Conservation (phyloP, 1,140 invertebrate genomes). For the Danaus plexippus region DNA sequence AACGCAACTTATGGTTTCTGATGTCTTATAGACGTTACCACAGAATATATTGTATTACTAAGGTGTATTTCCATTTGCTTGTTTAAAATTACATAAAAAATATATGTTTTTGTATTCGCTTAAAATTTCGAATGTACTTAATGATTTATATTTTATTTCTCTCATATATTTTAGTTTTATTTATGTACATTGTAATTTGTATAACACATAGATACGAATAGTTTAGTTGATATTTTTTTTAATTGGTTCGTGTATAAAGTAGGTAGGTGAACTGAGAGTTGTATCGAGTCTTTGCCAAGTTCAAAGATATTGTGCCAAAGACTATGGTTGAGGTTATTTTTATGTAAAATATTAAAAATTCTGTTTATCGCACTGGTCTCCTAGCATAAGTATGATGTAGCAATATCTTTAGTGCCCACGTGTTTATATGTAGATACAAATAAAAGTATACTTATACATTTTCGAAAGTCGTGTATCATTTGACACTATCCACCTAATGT, state of each 20-base stretch:
- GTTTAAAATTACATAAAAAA: too few species aligned
- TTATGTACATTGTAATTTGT: too few species aligned
- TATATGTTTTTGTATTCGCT: too few species aligned
- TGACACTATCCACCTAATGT: neutral
- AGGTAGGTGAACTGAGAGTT: constrained; percentile 46
- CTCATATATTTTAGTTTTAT: too few species aligned
- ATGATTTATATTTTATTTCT: too few species aligned
- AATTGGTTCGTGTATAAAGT: constrained; percentile 39
- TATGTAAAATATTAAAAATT: constrained; percentile 37
- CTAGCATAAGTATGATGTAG: constrained; percentile 56
- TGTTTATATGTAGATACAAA: constrained; percentile 70
- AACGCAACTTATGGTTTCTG: too few species aligned
- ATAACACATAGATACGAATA: neutral
- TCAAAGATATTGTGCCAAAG: constrained; percentile 70
- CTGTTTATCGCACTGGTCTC: constrained; percentile 62
- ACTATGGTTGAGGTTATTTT: constrained; percentile 52
- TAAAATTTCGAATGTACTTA: too few species aligned
- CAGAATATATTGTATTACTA: too few species aligned
- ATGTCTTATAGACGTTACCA: too few species aligned
- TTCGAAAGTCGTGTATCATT: constrained; percentile 38
- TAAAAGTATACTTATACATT: constrained; percentile 60
- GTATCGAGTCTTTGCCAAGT: constrained; percentile 61
- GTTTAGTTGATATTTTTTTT: neutral
- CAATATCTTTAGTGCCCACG: constrained; percentile 56
- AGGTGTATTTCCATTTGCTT: too few species aligned